phyloP scores from a whole-genome alignment of 2,113 vertebrate species.

The Alosa alosa region DNA sequence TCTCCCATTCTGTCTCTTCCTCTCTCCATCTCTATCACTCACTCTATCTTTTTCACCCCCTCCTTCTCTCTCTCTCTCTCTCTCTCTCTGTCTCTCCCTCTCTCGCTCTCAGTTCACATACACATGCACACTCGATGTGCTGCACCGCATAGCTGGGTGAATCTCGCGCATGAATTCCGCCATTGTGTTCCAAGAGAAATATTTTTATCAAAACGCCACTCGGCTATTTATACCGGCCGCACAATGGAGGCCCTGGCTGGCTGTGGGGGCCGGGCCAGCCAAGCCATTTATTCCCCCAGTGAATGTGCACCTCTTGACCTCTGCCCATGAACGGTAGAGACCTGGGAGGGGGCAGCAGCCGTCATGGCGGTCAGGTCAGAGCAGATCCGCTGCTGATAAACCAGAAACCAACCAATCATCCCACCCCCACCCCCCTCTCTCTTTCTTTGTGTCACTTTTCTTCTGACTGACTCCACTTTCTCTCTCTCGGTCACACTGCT shows the following conservation, averaged over 20 bases:
- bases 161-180: constrained; percentile 65
- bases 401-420: background rate
- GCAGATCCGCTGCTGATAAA: background rate
- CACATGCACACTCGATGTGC: constrained; percentile 30
- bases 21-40: background rate
- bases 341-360: background rate
- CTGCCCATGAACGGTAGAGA: background rate
- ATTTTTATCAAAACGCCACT: constrained; percentile 61
- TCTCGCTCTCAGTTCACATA: constrained; percentile 37
- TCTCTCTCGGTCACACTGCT: background rate
- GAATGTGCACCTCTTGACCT: constrained; percentile 53
- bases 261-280: constrained; percentile 45
- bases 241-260: constrained; percentile 40
- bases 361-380: background rate
- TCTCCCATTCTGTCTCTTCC: background rate
- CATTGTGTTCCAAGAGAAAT: constrained; percentile 64
- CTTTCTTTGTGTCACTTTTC: background rate
- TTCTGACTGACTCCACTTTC: background rate
- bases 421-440: background rate
- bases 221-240: constrained; percentile 63
- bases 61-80: background rate
- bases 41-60: background rate
- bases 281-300: constrained; percentile 53
- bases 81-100: background rate
- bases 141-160: constrained; percentile 54